Evolutionary conservation across 2,797 vertebrate species (phyloP).

Genomic region (Peromyscus eremicus): DNA sequence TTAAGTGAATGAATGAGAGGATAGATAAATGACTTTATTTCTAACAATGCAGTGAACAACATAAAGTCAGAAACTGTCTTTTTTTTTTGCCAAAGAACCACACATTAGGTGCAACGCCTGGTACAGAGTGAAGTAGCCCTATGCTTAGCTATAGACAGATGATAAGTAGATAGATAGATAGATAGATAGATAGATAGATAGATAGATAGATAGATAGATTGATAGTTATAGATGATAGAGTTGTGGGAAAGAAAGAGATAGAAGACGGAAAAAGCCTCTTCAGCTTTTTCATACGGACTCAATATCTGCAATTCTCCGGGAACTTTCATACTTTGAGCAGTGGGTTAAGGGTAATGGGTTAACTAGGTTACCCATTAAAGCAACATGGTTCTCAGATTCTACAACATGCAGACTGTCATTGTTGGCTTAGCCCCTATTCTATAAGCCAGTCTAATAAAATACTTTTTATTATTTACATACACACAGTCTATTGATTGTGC

Average conservation of each 20-base stretch:
- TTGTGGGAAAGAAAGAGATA: background rate
- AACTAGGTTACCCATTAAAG: background rate
- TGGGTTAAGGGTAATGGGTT: background rate
- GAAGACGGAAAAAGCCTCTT: background rate
- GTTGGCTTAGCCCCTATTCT: background rate
- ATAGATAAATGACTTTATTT: background rate
- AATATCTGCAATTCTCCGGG: background rate
- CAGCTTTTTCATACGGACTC: too few species aligned
- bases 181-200: background rate
- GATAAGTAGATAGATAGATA: background rate
- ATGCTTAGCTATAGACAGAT: background rate
- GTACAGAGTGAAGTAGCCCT: background rate
- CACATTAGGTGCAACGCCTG: background rate
- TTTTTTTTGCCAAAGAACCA: slow-evolving; percentile 2
- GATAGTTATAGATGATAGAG: background rate
- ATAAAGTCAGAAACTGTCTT: background rate
- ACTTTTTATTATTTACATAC: background rate
- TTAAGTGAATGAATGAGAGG: background rate
- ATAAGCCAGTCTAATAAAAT: background rate
- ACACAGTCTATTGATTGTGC: background rate
- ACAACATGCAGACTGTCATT: background rate
- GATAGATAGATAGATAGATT: background rate
- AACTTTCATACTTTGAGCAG: background rate
- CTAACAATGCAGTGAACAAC: background rate
- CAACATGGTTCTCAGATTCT: background rate